Evolutionary conservation across 2,888 invertebrate species (phyloP), one percentile per base, ranked within the genome.

Genomic region (Caenorhabditis parvicauda): DNA sequence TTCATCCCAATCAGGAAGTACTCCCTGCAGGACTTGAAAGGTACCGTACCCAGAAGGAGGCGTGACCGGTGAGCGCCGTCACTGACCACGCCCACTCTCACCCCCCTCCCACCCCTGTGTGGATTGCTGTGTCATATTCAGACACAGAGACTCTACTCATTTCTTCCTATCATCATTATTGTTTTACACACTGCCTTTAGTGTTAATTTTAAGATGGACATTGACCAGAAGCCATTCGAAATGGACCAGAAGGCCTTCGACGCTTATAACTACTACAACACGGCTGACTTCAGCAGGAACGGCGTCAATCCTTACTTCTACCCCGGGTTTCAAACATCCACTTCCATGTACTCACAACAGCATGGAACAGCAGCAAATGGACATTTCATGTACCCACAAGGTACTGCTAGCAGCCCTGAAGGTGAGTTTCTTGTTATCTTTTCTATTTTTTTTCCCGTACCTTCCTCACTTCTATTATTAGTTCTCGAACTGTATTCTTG

Each of bases 351-450:
- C n/a, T n/a, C n/a, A n/a, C n/a, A n/a, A n/a, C n/a, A n/a, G n/a
- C n/a, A n/a, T n/a, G 56, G 51, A 39, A 22, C 53, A n/a, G 24
- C 39, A 2, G 12, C 35, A 25, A 42, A 32, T 2, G 43, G 38
- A 24, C 35, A 24, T 19, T 37, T 47, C 17, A 63, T 63, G 58
- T 67, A 63, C 43, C 41, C 45, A 6, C 43, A 44, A 4, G 62
- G 54, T 7, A 49, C 66, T 3, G 63, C 62, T 19, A 60, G 58
- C 32, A 55, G 57, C 9, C 63, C 63, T n/a, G 66, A 63, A 55
- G 66, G 63, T 63, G 17, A 32, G 41, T 25, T 9, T 17, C n/a
- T n/a, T n/a, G n/a, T n/a, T n/a, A n/a, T n/a, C n/a, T n/a, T n/a
- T n/a, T n/a, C n/a, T n/a, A n/a, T n/a, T n/a, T 29, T 38, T 6